Base-by-base conservation (phyloP, 2,797 vertebrate genomes). In the Catharus ustulatus region DNA sequence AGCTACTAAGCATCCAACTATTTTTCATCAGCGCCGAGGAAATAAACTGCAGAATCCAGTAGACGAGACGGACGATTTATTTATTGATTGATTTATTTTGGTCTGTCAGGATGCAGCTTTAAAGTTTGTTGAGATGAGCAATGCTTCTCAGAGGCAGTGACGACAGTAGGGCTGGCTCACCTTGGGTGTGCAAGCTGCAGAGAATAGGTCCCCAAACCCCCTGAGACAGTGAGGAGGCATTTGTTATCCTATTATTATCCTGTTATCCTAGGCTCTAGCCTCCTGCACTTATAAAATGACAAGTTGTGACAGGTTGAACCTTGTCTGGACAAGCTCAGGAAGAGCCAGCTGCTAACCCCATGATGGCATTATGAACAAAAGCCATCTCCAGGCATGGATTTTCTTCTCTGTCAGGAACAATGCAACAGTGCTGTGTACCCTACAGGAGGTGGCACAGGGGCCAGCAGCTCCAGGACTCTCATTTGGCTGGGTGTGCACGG, bases 41-140 rank as follows among this genome's bases (percentile, higher is more conserved):
- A 96, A 97, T 96, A 97, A 96, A 97, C 96, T 92, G 94, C 93
- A 88, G 84, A 88, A 96, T 95, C 92, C 93, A 89, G 82, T 78
- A 90, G 95, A 93, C 34, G 36, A 95, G 94, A 96, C 3, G 52
- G 93, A 94, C 87, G 7, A 96, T 95, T 95, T 97, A 96, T 95
- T 97, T 95, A 97, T 96, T 90, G 95, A 97, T 96, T 96, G 93
- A 97, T 96, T 97, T 83, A 96, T 97, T 97, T 97, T 96, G 81
- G 85, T 96, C 89, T 94, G 92, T 96, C 95, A 96, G 93, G 90
- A 92, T 96, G 93, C 27, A 3, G 89, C 93, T 95, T 95, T 93
- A 95, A 93, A 96, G 84, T 95, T 93, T 88, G 90, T 79, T 0
- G 29, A 83, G 87, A 91, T 95, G 93, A 97, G 87, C 84, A 85